Base-by-base conservation (phyloP, 2,888 invertebrate genomes). In the Dendrolimus pini region DNA sequence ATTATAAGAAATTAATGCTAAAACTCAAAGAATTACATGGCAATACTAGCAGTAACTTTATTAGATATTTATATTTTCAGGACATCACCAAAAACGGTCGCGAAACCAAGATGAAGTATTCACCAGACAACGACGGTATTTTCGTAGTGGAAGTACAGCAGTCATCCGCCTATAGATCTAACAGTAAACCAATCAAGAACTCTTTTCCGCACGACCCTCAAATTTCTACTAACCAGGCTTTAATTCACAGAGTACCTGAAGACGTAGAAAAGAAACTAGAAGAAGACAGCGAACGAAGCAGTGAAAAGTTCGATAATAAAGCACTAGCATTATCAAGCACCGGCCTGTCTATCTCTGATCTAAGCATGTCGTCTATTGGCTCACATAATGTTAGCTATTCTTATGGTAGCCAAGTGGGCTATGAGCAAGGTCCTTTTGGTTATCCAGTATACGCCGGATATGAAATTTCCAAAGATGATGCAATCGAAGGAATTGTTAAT, bases 311-410 rank as follows among this genome's bases (percentile, higher is more conserved):
- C 42, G 81, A 82, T 9, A 80, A 77, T n/a, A 92, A 85, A 79
- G 84, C 91, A 6, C 75, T 92, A 57, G 92, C 93, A 0, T 82
- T 92, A 57, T 92, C 93, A 30, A 94, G 94, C 71, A 96, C 96
- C 0, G 97, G 97, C 0, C 91, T 97, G 2, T 95, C 96, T 7
- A 96, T 96, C 73, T 96, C 96, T 7, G 95, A 96, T 74, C 89
- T 95, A 0, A 95, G 95, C 72, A 92, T 95, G 73, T 94, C 94
- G 13, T 95, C 95, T 41, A 91, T 92, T 55, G 93, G 93, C 12
- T 93, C 94, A 52, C 93, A 94, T 59, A 95, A 95, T 77, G 94
- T 94, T 12, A 94, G 94, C 61, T 95, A 96, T 78, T 93, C 94
- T 55, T 96, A 96, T 75, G 94, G 96, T 58, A 96, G 95, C 76